Conservation (phyloP, 1,140 invertebrate species). For the Ceratitis capitata region DNA sequence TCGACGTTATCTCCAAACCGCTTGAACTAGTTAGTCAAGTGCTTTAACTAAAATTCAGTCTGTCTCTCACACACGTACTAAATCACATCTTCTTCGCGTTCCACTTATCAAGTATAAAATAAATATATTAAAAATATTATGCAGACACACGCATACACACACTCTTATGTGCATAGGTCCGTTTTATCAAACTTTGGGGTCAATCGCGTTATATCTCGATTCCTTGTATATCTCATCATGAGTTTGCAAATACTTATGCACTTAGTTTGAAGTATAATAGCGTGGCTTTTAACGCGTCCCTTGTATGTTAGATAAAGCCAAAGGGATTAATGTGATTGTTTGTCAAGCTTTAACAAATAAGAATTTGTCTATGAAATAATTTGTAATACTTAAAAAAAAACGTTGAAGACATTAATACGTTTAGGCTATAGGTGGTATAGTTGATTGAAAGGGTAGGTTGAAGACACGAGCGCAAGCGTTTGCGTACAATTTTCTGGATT, state of each 20-base stretch:
- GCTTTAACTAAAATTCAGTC: background rate
- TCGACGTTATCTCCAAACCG: background rate
- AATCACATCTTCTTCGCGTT: background rate
- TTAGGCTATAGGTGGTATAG: too few relatives aligned
- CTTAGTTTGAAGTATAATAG: background rate
- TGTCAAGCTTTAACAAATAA: background rate
- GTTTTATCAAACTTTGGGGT: conserved; percentile 26
- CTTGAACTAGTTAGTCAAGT: background rate
- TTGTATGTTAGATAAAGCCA: background rate
- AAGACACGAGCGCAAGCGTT: too few relatives aligned
- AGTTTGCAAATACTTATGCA: background rate
- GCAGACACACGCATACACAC: too few relatives aligned
- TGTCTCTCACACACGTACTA: too few relatives aligned
- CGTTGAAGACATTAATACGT: too few relatives aligned
- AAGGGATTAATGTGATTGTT: background rate
- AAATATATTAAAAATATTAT: too few relatives aligned
- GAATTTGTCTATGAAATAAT: too few relatives aligned
- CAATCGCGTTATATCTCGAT: conserved; percentile 30
- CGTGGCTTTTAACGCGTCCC: background rate
- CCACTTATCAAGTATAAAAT: background rate
- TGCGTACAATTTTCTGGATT: too few relatives aligned
- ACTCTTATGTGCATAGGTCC: background rate
- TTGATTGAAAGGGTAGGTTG: too few relatives aligned
- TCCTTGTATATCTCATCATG: background rate
- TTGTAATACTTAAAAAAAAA: too few relatives aligned